Conservation (phyloP, 2,113 vertebrate genomes). For the Ia io region DNA sequence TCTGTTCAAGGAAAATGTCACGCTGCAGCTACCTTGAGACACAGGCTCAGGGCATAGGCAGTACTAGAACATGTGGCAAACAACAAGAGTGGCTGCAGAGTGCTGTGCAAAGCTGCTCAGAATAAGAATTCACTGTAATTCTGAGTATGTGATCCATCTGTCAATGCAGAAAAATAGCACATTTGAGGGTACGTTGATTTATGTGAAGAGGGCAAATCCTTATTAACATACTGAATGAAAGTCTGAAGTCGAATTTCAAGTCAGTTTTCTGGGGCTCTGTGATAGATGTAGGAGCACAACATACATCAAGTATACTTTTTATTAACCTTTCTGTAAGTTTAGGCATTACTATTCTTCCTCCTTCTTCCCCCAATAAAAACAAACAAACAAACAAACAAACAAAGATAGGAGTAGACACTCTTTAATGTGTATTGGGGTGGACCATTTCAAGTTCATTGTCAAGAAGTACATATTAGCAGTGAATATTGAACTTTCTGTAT, state of each 20-base stretch:
- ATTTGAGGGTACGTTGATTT: conserved; percentile 12
- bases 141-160: conserved; percentile 35
- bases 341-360: neutral
- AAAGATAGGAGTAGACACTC: neutral
- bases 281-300: neutral
- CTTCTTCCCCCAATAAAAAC: no score
- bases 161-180: conserved; percentile 28
- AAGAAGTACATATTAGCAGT: neutral
- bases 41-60: neutral
- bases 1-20: conserved; percentile 40
- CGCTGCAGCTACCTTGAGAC: neutral
- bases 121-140: neutral
- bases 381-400: no score
- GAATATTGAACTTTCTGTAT: neutral
- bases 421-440: neutral
- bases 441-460: neutral
- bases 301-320: neutral
- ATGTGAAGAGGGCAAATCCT: conserved; percentile 18
- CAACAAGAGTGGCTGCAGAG: neutral
- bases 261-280: neutral
- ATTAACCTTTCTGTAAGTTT: neutral
- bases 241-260: conserved; percentile 23
- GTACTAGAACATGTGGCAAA: neutral
- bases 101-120: neutral
- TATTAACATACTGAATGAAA: conserved; percentile 40